A percentile compares a stretch with the other conserved stretches of the same genome.
Evolutionary conservation across 2,113 vertebrate genomes (phyloP).

Genomic region (Bufo bufo): DNA sequence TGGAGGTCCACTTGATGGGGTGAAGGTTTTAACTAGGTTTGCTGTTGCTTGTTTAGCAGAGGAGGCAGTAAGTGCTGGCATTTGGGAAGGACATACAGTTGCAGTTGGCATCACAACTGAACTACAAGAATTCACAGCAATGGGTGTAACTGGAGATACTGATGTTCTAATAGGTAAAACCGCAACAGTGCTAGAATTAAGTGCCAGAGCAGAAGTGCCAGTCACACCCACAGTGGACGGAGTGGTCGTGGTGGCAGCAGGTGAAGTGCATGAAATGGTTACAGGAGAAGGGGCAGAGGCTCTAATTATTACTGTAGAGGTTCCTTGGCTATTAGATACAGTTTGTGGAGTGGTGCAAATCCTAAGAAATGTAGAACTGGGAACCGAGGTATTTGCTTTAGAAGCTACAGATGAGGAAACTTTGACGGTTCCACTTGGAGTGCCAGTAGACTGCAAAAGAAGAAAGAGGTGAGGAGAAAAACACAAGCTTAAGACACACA

Average conservation of each 20-base stretch:
- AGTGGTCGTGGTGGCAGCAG: background rate
- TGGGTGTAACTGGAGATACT: background rate
- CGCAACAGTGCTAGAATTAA: background rate
- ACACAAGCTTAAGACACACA: background rate
- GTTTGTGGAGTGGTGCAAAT: constrained; percentile 40
- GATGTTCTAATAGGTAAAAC: constrained; percentile 28
- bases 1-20: background rate
- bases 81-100: constrained; percentile 10
- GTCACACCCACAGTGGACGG: background rate
- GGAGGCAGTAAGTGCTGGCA: background rate
- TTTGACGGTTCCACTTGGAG: constrained; percentile 65
- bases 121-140: constrained; percentile 10
- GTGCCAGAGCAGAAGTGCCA: background rate
- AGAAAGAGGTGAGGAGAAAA: constrained; percentile 44
- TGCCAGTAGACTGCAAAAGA: constrained; percentile 70
- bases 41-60: background rate
- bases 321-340: background rate
- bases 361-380: constrained; percentile 55
- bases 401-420: constrained; percentile 59
- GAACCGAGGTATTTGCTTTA: background rate
- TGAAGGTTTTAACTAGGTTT: background rate
- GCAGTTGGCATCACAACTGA: background rate
- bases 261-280: background rate
- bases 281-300: background rate
- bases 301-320: constrained; percentile 37